phyloP scores from a whole-genome alignment of 2,888 invertebrate species.

The Lepidochrysops patricia region DNA sequence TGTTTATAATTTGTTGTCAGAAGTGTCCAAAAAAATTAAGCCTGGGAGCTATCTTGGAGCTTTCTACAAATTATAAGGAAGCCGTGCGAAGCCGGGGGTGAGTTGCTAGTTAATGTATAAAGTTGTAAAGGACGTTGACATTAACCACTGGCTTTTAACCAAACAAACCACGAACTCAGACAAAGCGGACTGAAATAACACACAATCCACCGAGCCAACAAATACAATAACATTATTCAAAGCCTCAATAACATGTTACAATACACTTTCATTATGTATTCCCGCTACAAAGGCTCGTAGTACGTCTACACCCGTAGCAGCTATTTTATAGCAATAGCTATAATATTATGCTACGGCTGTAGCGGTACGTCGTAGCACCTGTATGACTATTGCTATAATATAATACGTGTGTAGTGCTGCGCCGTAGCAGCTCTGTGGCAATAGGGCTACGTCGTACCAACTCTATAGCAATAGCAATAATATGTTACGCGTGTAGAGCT shows the following conservation, averaged over 20 bases:
- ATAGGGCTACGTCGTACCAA: background rate
- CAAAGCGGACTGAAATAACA: background rate
- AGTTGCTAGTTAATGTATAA: too few relatives aligned
- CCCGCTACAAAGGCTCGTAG: constrained; percentile 2
- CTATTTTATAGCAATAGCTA: too few relatives aligned
- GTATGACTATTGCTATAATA: too few relatives aligned
- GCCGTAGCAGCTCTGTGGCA: background rate
- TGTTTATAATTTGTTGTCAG: too few relatives aligned
- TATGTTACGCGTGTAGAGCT: background rate
- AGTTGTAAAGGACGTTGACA: background rate
- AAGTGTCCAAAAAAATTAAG: too few relatives aligned
- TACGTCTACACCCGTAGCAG: background rate
- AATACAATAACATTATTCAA: background rate
- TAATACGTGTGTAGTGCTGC: too few relatives aligned
- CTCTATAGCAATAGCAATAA: too few relatives aligned
- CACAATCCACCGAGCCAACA: background rate
- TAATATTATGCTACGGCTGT: too few relatives aligned
- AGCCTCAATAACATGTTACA: constrained; percentile 7
- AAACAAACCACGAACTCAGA: background rate
- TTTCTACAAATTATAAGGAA: too few relatives aligned
- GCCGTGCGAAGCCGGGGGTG: too few relatives aligned
- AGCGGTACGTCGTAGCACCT: too few relatives aligned
- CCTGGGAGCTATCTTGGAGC: too few relatives aligned
- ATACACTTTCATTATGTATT: constrained; percentile 1
- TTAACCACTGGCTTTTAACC: background rate